Evolutionary conservation across 2,797 vertebrate species (phyloP).

Genomic region (Mormyrus hasselquistii): DNA sequence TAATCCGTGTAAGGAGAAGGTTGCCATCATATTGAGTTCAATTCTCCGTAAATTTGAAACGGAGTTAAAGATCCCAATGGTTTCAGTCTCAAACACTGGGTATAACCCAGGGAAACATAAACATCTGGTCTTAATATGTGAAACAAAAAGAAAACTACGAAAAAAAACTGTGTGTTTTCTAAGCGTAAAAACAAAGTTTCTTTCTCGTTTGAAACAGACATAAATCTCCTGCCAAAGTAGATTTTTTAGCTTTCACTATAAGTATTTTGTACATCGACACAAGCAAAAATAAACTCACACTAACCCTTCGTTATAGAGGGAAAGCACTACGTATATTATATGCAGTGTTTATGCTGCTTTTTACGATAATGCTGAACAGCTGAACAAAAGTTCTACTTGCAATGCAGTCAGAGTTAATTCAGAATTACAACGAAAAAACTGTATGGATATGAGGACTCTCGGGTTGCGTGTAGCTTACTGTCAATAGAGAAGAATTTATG

Average conservation of each 20-base stretch:
- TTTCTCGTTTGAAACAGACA: neutral
- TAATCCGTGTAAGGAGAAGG: neutral
- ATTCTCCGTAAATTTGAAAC: neutral
- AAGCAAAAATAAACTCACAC: neutral
- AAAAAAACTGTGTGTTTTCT: neutral
- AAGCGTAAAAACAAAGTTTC: neutral
- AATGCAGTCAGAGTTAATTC: neutral
- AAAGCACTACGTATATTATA: neutral
- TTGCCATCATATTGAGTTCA: neutral
- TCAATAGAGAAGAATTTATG: neutral
- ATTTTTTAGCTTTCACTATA: conserved; percentile 5
- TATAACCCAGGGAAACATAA: neutral
- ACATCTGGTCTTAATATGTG: neutral
- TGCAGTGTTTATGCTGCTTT: neutral
- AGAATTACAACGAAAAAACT: neutral
- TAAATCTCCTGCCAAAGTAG: neutral
- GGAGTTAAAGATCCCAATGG: neutral
- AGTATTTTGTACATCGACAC: conserved; percentile 13
- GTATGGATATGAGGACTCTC: neutral
- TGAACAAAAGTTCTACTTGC: neutral
- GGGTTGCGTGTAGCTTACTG: neutral
- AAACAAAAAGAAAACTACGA: neutral
- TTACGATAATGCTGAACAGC: neutral
- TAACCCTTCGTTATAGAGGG: neutral
- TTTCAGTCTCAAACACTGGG: neutral